Conservation (phyloP, 2,888 invertebrate genomes). For the Pollenia angustigena region DNA sequence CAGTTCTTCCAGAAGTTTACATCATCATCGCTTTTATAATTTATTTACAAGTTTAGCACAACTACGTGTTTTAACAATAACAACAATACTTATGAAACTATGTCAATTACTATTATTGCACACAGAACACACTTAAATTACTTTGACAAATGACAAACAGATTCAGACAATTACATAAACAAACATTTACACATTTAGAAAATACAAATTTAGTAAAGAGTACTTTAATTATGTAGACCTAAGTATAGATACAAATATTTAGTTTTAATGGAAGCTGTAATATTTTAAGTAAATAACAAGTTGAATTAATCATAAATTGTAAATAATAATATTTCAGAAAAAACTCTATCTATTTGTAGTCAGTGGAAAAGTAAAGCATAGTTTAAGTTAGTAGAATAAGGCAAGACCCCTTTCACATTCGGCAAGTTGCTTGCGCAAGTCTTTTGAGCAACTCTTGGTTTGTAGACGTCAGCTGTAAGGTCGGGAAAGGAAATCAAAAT, state of each 20-base stretch:
- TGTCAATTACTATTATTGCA: slow-evolving; percentile 78
- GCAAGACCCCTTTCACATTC: too few species aligned
- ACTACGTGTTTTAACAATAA: slow-evolving; percentile 77
- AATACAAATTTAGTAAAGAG: not conserved
- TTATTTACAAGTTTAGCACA: slow-evolving; percentile 54
- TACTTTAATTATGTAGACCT: not conserved
- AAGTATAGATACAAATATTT: slow-evolving; percentile 7
- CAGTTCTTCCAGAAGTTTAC: slow-evolving; percentile 76
- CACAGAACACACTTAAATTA: slow-evolving; percentile 78
- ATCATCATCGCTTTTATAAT: slow-evolving; percentile 68
- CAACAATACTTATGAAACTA: slow-evolving; percentile 77
- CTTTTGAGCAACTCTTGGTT: too few species aligned
- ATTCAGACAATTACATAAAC: slow-evolving; percentile 71
- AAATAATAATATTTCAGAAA: too few species aligned
- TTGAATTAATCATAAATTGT: too few species aligned
- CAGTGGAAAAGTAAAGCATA: too few species aligned
- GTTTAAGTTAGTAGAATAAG: too few species aligned
- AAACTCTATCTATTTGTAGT: too few species aligned
- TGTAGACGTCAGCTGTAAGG: too few species aligned
- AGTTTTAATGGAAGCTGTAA: not conserved
- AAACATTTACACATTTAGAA: not conserved
- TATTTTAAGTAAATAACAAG: not conserved
- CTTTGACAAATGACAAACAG: slow-evolving; percentile 73
- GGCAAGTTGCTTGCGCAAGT: too few species aligned
- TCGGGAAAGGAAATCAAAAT: too few species aligned